Percentiles rank a stretch among this genome's conserved stretches.
Evolutionary conservation across 2,113 vertebrate genomes (phyloP).

Genomic region (Nycticebus coucang): DNA sequence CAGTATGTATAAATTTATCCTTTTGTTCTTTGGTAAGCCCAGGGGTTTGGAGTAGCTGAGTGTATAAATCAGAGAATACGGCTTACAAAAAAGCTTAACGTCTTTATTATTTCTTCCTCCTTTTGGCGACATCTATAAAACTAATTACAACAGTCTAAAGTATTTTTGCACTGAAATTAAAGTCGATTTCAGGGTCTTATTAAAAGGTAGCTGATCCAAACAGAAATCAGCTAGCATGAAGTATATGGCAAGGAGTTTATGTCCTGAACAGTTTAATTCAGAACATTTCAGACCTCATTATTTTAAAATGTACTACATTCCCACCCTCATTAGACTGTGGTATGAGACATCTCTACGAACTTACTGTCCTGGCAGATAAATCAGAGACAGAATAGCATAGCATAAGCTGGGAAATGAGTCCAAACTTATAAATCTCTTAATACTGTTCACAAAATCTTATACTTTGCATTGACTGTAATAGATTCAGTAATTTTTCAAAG

Average conservation of each 20-base stretch:
- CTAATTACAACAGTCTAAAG: background rate
- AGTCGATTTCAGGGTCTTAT: constrained; percentile 1
- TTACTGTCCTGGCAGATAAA: constrained; percentile 57
- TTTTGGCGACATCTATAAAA: background rate
- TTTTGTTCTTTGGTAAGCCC: background rate
- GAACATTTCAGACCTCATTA: constrained; percentile 53
- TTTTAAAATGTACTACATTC: constrained; percentile 37
- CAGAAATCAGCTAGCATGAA: constrained; percentile 26
- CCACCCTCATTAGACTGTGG: constrained; percentile 31
- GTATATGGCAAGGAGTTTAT: constrained; percentile 38
- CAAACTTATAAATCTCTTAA: constrained; percentile 57
- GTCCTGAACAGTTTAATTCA: constrained; percentile 45
- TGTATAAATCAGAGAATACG: background rate
- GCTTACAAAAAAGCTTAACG: background rate
- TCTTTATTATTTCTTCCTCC: background rate
- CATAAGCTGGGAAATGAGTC: constrained; percentile 29
- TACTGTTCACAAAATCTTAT: constrained; percentile 49
- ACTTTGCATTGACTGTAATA: constrained; percentile 30
- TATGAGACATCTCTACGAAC: constrained; percentile 41
- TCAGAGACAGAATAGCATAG: constrained; percentile 27
- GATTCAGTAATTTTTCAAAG: constrained; percentile 58
- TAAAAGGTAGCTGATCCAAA: constrained; percentile 37
- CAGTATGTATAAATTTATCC: background rate
- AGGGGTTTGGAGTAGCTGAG: background rate
- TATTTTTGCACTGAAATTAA: constrained; percentile 49